These are phyloP conservation scores for Babyrousa celebensis DNA, from an alignment of 2,797 vertebrate species.

Conservation along the genomic window DNA sequence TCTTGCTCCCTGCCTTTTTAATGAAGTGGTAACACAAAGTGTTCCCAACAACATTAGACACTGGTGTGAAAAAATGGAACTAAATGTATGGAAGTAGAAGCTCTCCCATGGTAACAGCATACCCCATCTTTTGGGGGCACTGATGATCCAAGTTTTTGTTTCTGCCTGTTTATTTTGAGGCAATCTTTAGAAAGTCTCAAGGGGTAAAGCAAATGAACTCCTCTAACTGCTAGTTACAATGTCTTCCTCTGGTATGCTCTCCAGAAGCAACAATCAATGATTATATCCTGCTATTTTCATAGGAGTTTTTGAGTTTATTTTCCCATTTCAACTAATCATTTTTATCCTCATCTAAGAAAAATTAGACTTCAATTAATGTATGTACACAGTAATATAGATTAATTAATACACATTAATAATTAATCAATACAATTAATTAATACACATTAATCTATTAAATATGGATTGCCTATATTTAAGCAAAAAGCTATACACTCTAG, in stretches of 20 bases:
- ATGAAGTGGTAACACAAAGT: neutral
- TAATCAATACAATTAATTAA: too few relatives aligned
- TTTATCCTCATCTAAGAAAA: neutral
- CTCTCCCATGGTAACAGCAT: neutral
- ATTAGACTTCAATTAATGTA: slow-evolving; percentile 32
- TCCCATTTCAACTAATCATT: slow-evolving; percentile 16
- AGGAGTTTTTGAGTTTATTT: slow-evolving; percentile 19
- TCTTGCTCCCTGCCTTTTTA: neutral
- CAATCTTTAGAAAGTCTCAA: neutral
- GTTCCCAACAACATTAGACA: neutral
- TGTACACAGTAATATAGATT: neutral
- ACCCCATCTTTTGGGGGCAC: neutral
- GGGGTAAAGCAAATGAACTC: neutral
- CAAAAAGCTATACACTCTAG: slow-evolving; percentile 9
- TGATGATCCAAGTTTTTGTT: neutral
- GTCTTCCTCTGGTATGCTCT: neutral
- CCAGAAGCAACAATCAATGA: neutral
- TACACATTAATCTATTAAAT: too few relatives aligned
- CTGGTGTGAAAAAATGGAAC: neutral
- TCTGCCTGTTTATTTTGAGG: neutral
- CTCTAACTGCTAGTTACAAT: neutral
- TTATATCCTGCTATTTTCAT: neutral
- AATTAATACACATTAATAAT: too few relatives aligned
- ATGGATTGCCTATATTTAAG: neutral
- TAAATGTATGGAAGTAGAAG: neutral